These are phyloP conservation scores for Pachypeltis micranthus DNA, from an alignment of 1,140 invertebrate genomes.

Conservation along the genomic window DNA sequence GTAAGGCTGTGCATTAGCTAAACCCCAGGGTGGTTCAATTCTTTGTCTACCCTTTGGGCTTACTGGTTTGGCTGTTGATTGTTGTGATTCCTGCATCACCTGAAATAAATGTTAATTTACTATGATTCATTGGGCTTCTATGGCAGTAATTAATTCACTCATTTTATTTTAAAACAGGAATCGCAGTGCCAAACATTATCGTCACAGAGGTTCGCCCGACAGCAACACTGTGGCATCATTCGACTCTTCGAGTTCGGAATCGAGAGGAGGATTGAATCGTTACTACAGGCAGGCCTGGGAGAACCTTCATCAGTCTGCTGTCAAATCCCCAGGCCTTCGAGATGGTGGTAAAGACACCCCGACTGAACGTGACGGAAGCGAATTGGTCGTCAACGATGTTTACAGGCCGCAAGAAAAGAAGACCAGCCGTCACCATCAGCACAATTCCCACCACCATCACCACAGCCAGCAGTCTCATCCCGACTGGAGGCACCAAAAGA, in stretches of 20 bases:
- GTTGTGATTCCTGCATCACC: too few species aligned
- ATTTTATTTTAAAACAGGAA: slow-evolving; percentile 44
- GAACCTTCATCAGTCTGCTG: slow-evolving; percentile 61
- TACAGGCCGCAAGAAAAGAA: slow-evolving; percentile 52
- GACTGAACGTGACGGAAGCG: slow-evolving; percentile 63
- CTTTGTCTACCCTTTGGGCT: too few species aligned
- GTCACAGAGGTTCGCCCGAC: slow-evolving; percentile 72
- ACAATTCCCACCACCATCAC: slow-evolving; percentile 58
- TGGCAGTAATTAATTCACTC: too few species aligned
- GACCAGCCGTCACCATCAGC: slow-evolving; percentile 56
- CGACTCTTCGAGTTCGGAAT: slow-evolving; percentile 72
- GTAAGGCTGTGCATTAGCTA: too few species aligned
- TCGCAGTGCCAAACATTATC: slow-evolving; percentile 67
- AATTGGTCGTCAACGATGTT: slow-evolving; percentile 63
- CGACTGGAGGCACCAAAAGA: slow-evolving; percentile 36
- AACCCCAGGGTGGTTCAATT: too few species aligned
- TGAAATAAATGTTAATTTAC: too few species aligned
- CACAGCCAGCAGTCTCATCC: slow-evolving; percentile 28
- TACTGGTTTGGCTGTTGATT: too few species aligned
- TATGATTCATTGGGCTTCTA: too few species aligned
- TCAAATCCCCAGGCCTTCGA: slow-evolving; percentile 41
- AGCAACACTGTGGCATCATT: slow-evolving; percentile 79
- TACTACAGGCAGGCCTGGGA: slow-evolving; percentile 85
- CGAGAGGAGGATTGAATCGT: slow-evolving; percentile 65
- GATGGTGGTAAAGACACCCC: slow-evolving; percentile 55